A percentile compares a stretch with the other conserved stretches of the same genome.
phyloP scores from a whole-genome alignment of 1,140 invertebrate species.

The Ceratosolen solmsi region DNA sequence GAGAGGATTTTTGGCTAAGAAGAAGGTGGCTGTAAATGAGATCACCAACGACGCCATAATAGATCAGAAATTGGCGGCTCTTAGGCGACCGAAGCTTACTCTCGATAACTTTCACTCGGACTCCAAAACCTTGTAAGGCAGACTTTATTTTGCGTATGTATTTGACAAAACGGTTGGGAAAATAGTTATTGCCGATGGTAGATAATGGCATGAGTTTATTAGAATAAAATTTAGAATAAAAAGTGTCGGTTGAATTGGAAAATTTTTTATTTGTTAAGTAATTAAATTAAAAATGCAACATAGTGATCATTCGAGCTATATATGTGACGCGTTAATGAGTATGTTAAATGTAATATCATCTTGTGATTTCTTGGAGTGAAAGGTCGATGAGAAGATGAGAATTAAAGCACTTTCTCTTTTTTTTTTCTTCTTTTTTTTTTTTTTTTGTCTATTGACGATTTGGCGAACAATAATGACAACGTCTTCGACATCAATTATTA shows the following conservation, averaged over 20 bases:
- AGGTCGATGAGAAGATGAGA: not conserved
- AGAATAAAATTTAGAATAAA: no score
- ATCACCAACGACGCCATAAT: constrained; percentile 56
- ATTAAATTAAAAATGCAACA: no score
- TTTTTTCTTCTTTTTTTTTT: no score
- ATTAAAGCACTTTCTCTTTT: constrained; percentile 17
- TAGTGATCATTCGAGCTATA: no score
- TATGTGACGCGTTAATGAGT: no score
- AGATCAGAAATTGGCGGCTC: constrained; percentile 51
- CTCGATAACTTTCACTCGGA: not conserved
- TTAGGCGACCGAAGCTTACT: constrained; percentile 36
- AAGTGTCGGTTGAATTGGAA: no score
- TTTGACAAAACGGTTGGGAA: no score
- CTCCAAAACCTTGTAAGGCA: constrained; percentile 38
- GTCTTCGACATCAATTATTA: not conserved
- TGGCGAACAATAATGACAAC: not conserved
- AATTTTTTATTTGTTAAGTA: no score
- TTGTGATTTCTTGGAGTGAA: constrained; percentile 6
- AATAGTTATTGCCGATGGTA: no score
- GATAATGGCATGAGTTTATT: no score
- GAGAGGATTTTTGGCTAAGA: constrained; percentile 31
- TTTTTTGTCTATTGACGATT: not conserved
- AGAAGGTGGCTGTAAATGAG: constrained; percentile 33
- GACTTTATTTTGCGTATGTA: not conserved
- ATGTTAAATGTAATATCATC: no score